These are phyloP conservation scores for Phrynosoma blainvillii DNA, from an alignment of 2,113 vertebrate genomes.

Conservation along the genomic window DNA sequence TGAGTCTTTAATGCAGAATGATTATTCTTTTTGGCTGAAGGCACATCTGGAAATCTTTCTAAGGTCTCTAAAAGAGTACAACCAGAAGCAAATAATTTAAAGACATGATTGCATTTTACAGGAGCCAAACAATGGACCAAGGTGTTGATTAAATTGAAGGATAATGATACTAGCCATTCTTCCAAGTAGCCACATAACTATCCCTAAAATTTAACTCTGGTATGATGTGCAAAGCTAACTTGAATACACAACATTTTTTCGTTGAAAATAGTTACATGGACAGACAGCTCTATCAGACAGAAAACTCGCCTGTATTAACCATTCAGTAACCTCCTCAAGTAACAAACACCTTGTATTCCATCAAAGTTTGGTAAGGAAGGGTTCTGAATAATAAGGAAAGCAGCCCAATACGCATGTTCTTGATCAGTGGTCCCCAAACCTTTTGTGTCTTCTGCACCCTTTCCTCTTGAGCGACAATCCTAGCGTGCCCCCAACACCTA, in stretches of 20 bases:
- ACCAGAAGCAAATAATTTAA: not conserved
- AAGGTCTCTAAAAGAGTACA: not conserved
- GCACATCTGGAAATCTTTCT: conserved; percentile 23
- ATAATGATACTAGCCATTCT: not conserved
- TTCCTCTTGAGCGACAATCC: no score
- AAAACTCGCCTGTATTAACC: not conserved
- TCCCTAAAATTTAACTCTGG: not conserved
- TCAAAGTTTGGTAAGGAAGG: no score
- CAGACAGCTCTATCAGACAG: not conserved
- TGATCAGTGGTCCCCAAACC: no score
- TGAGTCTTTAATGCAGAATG: conserved; percentile 14
- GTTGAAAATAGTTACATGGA: not conserved
- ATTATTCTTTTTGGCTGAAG: conserved; percentile 27
- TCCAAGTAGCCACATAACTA: not conserved
- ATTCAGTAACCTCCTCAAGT: not conserved
- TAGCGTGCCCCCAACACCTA: no score
- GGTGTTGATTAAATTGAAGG: not conserved
- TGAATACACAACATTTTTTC: not conserved
- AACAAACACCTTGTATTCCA: not conserved
- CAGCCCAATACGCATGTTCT: no score
- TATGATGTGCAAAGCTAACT: not conserved
- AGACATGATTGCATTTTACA: not conserved
- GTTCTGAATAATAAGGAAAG: not conserved
- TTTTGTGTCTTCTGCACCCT: no score
- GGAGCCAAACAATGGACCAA: not conserved